Evolutionary conservation across 2,888 invertebrate genomes (phyloP).

Genomic region (Cataglyphis livida): DNA sequence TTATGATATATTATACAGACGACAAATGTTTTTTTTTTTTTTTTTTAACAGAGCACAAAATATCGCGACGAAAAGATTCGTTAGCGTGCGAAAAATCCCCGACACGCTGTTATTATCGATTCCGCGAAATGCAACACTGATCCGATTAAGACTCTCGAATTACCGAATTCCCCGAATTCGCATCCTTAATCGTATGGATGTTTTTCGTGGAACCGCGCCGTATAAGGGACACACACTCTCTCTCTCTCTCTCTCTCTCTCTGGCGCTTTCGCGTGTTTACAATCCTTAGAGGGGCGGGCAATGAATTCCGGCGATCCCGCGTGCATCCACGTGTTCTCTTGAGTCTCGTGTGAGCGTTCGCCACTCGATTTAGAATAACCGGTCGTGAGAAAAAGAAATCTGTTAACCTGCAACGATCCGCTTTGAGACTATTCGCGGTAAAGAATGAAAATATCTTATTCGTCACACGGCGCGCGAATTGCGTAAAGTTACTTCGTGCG

Average conservation of each 20-base stretch:
- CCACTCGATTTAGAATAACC: slow-evolving; percentile 32
- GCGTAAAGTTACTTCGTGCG: background rate
- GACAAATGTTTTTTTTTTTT: background rate
- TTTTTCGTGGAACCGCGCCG: slow-evolving; percentile 40
- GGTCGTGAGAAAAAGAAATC: slow-evolving; percentile 70
- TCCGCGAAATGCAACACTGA: slow-evolving; percentile 77
- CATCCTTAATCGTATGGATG: background rate
- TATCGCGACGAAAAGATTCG: background rate
- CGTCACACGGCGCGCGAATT: slow-evolving; percentile 2
- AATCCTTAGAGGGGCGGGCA: slow-evolving; percentile 25
- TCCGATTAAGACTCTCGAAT: slow-evolving; percentile 81
- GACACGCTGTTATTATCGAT: slow-evolving; percentile 68
- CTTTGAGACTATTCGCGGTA: slow-evolving; percentile 26
- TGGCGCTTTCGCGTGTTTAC: slow-evolving; percentile 59
- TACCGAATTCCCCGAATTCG: slow-evolving; percentile 70
- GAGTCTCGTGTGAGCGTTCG: background rate
- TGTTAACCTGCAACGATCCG: slow-evolving; percentile 61
- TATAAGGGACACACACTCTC: slow-evolving; percentile 29
- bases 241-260: background rate
- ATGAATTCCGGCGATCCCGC: slow-evolving; percentile 17
- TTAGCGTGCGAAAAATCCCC: slow-evolving; percentile 13
- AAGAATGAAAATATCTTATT: slow-evolving; percentile 32
- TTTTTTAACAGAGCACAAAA: background rate
- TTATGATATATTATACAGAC: background rate
- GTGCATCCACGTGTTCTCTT: slow-evolving; percentile 26